A percentile compares a stretch with the other conserved stretches of the same genome.
Evolutionary conservation across 2,113 vertebrate species (phyloP).

Genomic region (Pollachius pollachius): DNA sequence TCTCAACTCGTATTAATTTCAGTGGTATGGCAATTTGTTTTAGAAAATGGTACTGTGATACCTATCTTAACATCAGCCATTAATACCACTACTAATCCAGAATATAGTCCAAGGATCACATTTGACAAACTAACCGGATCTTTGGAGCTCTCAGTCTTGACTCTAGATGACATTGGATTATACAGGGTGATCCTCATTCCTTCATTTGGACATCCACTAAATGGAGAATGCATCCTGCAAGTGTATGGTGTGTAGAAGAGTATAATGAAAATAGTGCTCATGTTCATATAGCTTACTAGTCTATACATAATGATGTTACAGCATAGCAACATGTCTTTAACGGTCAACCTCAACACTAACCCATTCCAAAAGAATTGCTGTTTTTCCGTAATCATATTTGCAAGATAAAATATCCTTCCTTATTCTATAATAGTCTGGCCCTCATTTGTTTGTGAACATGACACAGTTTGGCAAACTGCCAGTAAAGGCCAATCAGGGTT

Average conservation of each 20-base stretch:
- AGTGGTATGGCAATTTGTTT: neutral
- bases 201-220: rapidly evolving
- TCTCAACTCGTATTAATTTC: rapidly evolving
- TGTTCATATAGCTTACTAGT: too few species aligned
- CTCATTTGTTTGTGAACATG: too few species aligned
- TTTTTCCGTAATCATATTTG: too few species aligned
- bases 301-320: too few species aligned
- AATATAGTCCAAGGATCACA: conserved; percentile 17
- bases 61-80: neutral
- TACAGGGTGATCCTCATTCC: rapidly evolving
- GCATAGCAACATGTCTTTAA: too few species aligned
- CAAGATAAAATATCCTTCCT: too few species aligned
- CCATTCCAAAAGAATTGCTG: too few species aligned
- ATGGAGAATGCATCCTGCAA: neutral
- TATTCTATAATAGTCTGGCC: too few species aligned
- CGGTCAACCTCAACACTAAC: too few species aligned
- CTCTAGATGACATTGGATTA: conserved; percentile 30
- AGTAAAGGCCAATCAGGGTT: too few species aligned
- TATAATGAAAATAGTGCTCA: too few species aligned
- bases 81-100: rapidly evolving
- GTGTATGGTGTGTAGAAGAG: conserved; percentile 32
- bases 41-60: rapidly evolving
- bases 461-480: too few species aligned
- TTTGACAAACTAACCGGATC: conserved; percentile 26
- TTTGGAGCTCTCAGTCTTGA: conserved; percentile 49